These are phyloP conservation scores for Temnothorax rugatulus DNA, from an alignment of 2,888 invertebrate genomes.

Conservation along the genomic window DNA sequence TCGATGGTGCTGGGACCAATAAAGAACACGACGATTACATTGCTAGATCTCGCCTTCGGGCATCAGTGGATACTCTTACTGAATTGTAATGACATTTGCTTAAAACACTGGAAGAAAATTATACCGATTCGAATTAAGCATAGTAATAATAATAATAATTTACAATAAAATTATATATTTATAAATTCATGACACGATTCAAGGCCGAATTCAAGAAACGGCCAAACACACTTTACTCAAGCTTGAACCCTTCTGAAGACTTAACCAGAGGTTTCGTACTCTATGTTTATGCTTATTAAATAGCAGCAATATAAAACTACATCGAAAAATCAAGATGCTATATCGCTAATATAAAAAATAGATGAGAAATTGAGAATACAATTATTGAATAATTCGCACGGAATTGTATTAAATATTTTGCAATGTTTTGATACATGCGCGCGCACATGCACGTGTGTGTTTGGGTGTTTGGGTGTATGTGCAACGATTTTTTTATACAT, in stretches of 20 bases:
- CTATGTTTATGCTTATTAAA: neutral
- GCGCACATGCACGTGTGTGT: neutral
- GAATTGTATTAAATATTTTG: neutral
- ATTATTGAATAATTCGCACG: slow-evolving; percentile 1
- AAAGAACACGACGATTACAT: slow-evolving; percentile 68
- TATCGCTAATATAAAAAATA: neutral
- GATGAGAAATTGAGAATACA: neutral
- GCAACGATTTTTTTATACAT: neutral
- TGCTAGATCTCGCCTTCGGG: slow-evolving; percentile 79
- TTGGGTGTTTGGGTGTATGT: neutral
- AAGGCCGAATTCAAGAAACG: neutral
- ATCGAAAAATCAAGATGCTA: neutral
- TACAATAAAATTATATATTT: neutral
- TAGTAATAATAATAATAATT: slow-evolving; percentile 14
- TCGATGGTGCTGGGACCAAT: slow-evolving; percentile 82
- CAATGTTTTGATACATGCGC: neutral
- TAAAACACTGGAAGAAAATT: slow-evolving; percentile 10
- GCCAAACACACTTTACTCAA: slow-evolving; percentile 3
- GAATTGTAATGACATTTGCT: slow-evolving; percentile 77
- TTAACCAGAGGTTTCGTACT: neutral
- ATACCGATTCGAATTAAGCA: neutral
- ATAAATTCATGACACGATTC: neutral
- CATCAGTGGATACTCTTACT: slow-evolving; percentile 84
- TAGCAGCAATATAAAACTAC: neutral
- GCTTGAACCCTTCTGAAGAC: neutral